phyloP scores from a whole-genome alignment of 2,888 invertebrate genomes.

The Listrodromus nycthemerus region DNA sequence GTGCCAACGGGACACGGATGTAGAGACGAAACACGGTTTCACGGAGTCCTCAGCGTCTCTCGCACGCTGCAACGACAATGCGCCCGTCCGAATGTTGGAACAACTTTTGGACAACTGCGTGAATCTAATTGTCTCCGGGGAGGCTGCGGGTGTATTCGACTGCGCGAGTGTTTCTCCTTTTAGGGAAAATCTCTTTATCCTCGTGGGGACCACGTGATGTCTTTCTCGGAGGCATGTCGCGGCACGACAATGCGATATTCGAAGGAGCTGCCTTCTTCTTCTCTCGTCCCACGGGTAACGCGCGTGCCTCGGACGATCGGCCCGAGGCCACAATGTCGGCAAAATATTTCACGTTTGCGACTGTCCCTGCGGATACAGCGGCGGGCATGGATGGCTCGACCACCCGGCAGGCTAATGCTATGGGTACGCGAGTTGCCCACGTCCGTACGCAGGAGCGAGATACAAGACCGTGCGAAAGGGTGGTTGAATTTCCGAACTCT shows the following conservation, averaged over 20 bases:
- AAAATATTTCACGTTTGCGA: constrained; percentile 67
- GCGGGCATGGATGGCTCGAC: constrained; percentile 44
- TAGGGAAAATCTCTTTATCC: constrained; percentile 65
- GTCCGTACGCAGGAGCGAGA: constrained; percentile 23
- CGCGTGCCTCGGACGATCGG: constrained; percentile 40
- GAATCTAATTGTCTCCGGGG: constrained; percentile 78
- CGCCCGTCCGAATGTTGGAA: constrained; percentile 72
- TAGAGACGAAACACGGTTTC: constrained; percentile 37
- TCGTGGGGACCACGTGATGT: constrained; percentile 70
- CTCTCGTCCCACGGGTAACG: constrained; percentile 32
- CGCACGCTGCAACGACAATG: constrained; percentile 54
- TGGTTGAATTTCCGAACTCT: constrained; percentile 34
- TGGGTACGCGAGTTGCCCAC: constrained; percentile 23
- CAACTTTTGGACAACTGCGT: constrained; percentile 77
- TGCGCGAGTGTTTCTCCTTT: constrained; percentile 32
- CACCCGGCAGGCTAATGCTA: constrained; percentile 63
- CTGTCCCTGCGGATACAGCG: constrained; percentile 29
- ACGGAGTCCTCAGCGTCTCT: constrained; percentile 35
- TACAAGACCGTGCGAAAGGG: constrained; percentile 46
- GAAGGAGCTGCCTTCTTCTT: constrained; percentile 47
- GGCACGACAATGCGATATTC: constrained; percentile 47
- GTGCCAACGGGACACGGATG: constrained; percentile 41
- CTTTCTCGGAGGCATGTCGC: constrained; percentile 61
- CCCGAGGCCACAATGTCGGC: constrained; percentile 58
- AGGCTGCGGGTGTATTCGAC: constrained; percentile 44